These are phyloP conservation scores for Vidua macroura DNA, from an alignment of 2,113 vertebrate genomes.

Conservation along the genomic window DNA sequence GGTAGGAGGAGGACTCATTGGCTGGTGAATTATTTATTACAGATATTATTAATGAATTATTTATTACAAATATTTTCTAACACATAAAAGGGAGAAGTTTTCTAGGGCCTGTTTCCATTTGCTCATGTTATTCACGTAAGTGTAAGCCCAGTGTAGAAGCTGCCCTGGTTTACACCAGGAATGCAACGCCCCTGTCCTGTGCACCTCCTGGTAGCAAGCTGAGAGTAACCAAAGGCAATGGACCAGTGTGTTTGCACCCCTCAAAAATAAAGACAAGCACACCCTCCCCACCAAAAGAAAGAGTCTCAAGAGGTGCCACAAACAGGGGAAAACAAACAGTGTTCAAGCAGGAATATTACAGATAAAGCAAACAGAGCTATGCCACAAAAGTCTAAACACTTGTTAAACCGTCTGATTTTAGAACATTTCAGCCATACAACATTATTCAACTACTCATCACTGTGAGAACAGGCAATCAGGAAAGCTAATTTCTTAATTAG, in stretches of 20 bases:
- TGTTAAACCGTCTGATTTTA: slow-evolving; percentile 80
- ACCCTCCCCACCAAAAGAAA: slow-evolving; percentile 6
- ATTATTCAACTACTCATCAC: slow-evolving; percentile 88
- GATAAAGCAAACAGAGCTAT: slow-evolving; percentile 74
- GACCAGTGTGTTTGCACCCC: neutral
- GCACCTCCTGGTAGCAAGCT: neutral
- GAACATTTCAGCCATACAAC: slow-evolving; percentile 82
- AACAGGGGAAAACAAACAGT: slow-evolving; percentile 58
- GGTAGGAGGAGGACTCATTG: neutral
- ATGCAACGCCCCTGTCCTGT: neutral
- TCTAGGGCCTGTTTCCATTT: neutral
- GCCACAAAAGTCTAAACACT: slow-evolving; percentile 77
- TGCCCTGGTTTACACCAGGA: neutral
- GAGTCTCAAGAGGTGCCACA: slow-evolving; percentile 21
- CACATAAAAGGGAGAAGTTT: neutral
- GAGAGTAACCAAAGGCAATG: neutral
- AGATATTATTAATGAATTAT: slow-evolving; percentile 53
- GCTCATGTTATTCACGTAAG: neutral
- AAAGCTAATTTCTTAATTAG: slow-evolving; percentile 93
- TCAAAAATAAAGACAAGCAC: neutral
- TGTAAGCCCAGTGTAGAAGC: neutral
- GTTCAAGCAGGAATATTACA: slow-evolving; percentile 54
- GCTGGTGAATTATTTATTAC: slow-evolving; percentile 43
- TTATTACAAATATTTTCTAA: slow-evolving; percentile 25
- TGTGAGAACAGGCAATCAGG: slow-evolving; percentile 89